Evolutionary conservation across 2,888 invertebrate genomes (phyloP).

Genomic region (Platycnemis pennipes): DNA sequence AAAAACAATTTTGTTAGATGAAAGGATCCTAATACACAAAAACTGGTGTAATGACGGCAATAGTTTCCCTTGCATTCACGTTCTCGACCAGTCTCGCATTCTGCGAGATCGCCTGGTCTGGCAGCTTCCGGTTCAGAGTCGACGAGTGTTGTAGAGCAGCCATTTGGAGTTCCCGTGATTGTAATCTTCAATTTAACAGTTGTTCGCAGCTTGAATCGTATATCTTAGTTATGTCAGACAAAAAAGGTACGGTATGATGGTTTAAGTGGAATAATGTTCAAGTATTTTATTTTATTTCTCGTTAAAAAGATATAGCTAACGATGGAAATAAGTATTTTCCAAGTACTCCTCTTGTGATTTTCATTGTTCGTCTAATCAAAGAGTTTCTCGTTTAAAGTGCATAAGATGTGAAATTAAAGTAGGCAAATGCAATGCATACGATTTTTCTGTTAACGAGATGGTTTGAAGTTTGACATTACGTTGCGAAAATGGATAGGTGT

Average conservation of each 20-base stretch:
- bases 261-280: constrained; percentile 60
- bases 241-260: constrained; percentile 67
- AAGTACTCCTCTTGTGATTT: constrained; percentile 65
- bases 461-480: constrained; percentile 50
- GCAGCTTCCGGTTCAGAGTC: constrained; percentile 50
- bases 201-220: constrained; percentile 51
- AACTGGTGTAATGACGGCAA: constrained; percentile 36
- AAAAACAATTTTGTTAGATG: not conserved
- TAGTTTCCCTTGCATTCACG: constrained; percentile 54
- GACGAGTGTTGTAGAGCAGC: constrained; percentile 66
- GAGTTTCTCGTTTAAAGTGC: constrained; percentile 47
- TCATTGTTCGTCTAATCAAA: constrained; percentile 54
- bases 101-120: constrained; percentile 29
- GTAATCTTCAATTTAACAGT: constrained; percentile 38
- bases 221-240: constrained; percentile 63
- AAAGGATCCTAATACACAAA: not conserved
- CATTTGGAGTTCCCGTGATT: constrained; percentile 64
- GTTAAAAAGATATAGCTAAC: constrained; percentile 58
- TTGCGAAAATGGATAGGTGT: constrained; percentile 57
- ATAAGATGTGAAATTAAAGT: constrained; percentile 12
- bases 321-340: constrained; percentile 60
- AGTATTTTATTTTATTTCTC: constrained; percentile 63
- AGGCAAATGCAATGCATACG: constrained; percentile 66
- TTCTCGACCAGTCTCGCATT: constrained; percentile 47
- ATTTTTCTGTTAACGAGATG: constrained; percentile 51